Base-by-base conservation (phyloP, 2,797 vertebrate genomes). In the Gallinago stenura region DNA sequence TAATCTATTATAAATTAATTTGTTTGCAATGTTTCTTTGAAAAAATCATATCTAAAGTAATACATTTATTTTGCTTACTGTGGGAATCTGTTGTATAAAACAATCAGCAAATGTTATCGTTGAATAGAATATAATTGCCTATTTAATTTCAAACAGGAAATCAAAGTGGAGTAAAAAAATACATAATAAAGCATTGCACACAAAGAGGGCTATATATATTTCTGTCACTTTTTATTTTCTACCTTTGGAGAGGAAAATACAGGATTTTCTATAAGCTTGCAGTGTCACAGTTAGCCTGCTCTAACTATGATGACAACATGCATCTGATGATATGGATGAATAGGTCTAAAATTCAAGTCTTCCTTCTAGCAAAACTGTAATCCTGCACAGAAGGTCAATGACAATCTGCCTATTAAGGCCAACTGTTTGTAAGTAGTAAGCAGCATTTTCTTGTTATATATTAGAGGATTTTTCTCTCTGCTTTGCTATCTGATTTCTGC, bases 291-390 rank as follows among this genome's bases (percentile, higher is more conserved):
- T 93, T 87, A 97, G 33, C 18, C 75, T 92, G 75, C 66, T 87
- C 28, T 54, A 66, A 77, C 89, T 95, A 51, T 71, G 84, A 93
- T 90, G 94, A 91, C 64, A 93, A 91, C 66, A 88, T 70, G 26
- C 51, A 66, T 93, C 96, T 95, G 91, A 97, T 96, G 95, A 92
- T 87, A 96, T 65, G 82, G 90, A 96, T 96, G 90, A 96, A 96
- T 85, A 89, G 69, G 96, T 90, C 87, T 93, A 95, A 97, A 93
- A 97, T 95, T 96, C 77, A 93, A 96, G 83, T 77, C 93, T 96
- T 97, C 70, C 81, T 97, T 94, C 92, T n/a, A 87, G 75, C 69
- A 96, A 96, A 97, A 60, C 72, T 70, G 58, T 82, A 95, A 96
- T 95, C 85, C 72, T 90, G 69, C 84, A 93, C 37, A 56, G 91